phyloP scores from a whole-genome alignment of 1,140 invertebrate species.

The Drosophila seguyi region DNA sequence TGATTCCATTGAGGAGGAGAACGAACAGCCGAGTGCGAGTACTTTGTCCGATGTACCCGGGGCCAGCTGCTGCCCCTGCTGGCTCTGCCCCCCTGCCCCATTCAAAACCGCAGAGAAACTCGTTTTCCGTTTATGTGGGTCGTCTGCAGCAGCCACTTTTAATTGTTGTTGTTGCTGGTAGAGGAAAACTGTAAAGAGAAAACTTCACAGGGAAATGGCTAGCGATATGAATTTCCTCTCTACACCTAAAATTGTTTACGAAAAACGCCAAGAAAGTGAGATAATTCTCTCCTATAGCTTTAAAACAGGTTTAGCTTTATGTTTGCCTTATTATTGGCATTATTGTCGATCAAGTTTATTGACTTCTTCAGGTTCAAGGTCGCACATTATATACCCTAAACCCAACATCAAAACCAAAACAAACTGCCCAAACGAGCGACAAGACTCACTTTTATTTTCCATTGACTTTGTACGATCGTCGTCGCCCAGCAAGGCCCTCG shows the following conservation, averaged over 20 bases:
- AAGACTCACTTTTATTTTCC: conserved; percentile 75
- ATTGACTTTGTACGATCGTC: conserved; percentile 46
- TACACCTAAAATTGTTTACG: neutral
- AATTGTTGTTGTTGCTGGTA: conserved; percentile 13
- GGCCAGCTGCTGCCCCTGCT: conserved; percentile 7
- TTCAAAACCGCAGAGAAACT: conserved; percentile 53
- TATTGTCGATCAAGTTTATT: conserved; percentile 49
- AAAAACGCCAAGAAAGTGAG: neutral
- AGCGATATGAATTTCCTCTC: conserved; percentile 7
- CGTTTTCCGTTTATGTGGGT: conserved; percentile 66
- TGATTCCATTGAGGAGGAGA: conserved; percentile 58
- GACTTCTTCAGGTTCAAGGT: conserved; percentile 80
- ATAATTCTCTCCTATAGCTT: neutral
- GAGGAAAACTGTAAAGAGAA: conserved; percentile 51
- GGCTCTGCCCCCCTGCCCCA: neutral
- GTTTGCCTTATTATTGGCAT: neutral
- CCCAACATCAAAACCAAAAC: conserved; percentile 44
- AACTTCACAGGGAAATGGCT: conserved; percentile 32
- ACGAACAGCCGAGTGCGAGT: conserved; percentile 43
- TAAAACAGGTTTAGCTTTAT: neutral
- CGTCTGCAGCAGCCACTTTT: conserved; percentile 48
- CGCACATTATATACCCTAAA: conserved; percentile 22
- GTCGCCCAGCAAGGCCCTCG: conserved; percentile 41
- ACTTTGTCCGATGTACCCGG: conserved; percentile 61
- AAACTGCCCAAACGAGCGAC: conserved; percentile 40